Base-by-base conservation (phyloP, 2,797 vertebrate species). In the Falco berigora region DNA sequence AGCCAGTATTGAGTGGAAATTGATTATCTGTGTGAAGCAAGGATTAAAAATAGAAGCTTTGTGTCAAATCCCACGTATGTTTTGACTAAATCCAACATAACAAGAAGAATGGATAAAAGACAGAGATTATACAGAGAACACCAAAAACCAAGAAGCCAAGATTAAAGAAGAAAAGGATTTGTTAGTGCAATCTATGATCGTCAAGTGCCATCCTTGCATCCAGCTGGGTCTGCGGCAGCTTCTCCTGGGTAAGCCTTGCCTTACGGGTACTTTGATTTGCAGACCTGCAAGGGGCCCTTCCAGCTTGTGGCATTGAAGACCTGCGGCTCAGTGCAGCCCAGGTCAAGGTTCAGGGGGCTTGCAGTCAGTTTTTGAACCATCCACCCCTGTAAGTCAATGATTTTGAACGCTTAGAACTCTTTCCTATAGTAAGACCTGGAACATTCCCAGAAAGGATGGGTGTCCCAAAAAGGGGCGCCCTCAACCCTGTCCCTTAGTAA, bases 1-100 rank as follows among this genome's bases (percentile, higher is more conserved):
- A 96, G 89, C 66, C 96, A 64, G 81, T 28, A 88, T 42, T 52
- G 95, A 91, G 95, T 78, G 85, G 69, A 84, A 97, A 90, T 86
- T 58, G 86, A 94, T 95, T 91, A 88, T 80, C 88, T 62, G 42
- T 47, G 88, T 69, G 95, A 96, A 82, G 68, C 27, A 25, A 46
- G 84, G 77, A 94, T 95, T 85, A 94, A 94, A 97, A 96, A 94
- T 72, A 84, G 89, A 76, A 84, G 85, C 88, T 96, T 72, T 92
- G 46, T 96, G 92, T 71, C 25, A 93, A 77, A 73, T 67, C 92
- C 81, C 76, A 83, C 94, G 32, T 76, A 42, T 84, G 82, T 94
- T 95, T 84, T 94, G 92, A 96, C 88, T 91, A 85, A 97, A 93
- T 80, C 91, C 86, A 80, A 62, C 85, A 90, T 95, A 97, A 96